These are phyloP conservation scores for Uropsilus gracilis DNA, from an alignment of 2,113 vertebrate genomes.

Conservation along the genomic window DNA sequence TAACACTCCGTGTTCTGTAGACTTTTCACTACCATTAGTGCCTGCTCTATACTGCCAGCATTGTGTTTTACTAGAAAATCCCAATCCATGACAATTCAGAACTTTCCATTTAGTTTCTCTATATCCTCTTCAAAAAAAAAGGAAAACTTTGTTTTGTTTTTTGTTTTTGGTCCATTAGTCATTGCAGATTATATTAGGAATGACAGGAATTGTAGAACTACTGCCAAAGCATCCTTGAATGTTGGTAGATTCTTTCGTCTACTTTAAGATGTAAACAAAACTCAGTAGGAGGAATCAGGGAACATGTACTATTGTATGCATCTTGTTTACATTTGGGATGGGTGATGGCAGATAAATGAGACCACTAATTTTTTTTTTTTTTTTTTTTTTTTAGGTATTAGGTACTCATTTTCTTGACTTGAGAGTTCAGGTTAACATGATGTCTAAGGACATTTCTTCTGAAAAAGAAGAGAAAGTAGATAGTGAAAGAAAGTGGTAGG, in stretches of 20 bases:
- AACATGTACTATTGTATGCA: constrained; percentile 66
- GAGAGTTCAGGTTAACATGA: constrained; percentile 74
- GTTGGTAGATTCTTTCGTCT: constrained; percentile 70
- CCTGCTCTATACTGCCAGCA: constrained; percentile 83
- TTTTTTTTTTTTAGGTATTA: constrained; percentile 77
- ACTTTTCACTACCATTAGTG: constrained; percentile 83
- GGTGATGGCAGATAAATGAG: constrained; percentile 73
- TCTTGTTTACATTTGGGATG: constrained; percentile 86
- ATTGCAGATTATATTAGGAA: constrained; percentile 65
- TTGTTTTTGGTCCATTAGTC: constrained; percentile 46
- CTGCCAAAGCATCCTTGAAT: constrained; percentile 55
- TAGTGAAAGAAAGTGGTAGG: constrained; percentile 63
- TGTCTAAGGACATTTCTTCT: constrained; percentile 69
- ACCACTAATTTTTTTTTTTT: constrained; percentile 75
- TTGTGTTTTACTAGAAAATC: constrained; percentile 61
- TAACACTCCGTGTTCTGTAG: constrained; percentile 75
- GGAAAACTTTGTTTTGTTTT: neutral
- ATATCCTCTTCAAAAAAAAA: constrained; percentile 46
- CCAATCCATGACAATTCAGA: constrained; percentile 56
- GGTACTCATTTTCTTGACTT: constrained; percentile 76
- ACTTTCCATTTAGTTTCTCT: constrained; percentile 68
- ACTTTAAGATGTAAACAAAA: constrained; percentile 62
- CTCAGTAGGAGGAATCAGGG: constrained; percentile 83
- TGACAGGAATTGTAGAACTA: constrained; percentile 61
- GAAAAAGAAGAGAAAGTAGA: constrained; percentile 66